phyloP scores from a whole-genome alignment of 2,113 vertebrate species.

The Pteropus alecto region DNA sequence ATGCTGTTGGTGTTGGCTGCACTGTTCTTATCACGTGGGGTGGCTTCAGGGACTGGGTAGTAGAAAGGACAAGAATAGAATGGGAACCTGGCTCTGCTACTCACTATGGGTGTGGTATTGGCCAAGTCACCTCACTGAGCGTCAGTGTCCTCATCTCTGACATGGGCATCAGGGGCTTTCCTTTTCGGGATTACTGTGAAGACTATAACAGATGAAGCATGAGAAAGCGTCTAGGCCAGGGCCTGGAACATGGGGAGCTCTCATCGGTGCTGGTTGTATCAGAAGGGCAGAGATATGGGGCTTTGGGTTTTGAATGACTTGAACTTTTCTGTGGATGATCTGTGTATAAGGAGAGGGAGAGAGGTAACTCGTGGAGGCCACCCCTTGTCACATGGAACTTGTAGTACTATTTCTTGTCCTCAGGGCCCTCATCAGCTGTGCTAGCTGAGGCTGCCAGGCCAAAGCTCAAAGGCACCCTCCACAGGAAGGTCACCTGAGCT shows the following conservation, averaged over 20 bases:
- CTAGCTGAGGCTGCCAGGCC: not conserved
- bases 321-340: not conserved
- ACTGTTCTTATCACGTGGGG: not conserved
- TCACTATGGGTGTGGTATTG: not conserved
- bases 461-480: not conserved
- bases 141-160: not conserved
- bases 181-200: not conserved
- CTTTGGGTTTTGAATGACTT: not conserved
- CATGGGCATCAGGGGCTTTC: not conserved
- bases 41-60: rapidly evolving
- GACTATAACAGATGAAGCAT: not conserved
- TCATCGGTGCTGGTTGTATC: not conserved
- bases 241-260: rapidly evolving
- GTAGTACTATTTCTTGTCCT: not conserved
- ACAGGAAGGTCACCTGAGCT: not conserved
- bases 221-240: not conserved
- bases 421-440: not conserved
- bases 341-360: not conserved
- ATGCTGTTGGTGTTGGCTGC: not conserved
- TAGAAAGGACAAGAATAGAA: not conserved
- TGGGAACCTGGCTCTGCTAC: not conserved
- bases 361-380: not conserved
- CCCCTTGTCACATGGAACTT: not conserved
- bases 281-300: not conserved
- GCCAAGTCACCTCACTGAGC: not conserved